Evolutionary conservation across 2,113 vertebrate genomes (phyloP).

Genomic region (Vanacampus margaritifer): DNA sequence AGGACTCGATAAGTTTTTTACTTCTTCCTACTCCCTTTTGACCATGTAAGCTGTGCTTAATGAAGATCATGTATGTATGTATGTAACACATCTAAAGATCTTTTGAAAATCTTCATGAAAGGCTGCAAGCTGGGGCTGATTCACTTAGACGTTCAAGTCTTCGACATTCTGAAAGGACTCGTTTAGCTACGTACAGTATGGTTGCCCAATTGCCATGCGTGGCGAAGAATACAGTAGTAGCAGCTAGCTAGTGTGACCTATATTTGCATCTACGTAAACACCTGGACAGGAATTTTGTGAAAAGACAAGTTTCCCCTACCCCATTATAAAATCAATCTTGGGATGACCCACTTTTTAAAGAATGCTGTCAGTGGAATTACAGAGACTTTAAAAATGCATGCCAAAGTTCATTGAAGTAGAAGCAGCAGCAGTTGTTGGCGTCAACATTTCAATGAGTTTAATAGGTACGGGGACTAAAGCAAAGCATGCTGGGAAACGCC

Average conservation of each 20-base stretch:
- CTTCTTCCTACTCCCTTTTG: no score
- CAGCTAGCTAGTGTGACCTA: not conserved
- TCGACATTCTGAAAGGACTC: no score
- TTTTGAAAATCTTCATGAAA: no score
- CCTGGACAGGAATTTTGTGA: not conserved
- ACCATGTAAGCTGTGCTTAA: no score
- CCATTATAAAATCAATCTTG: not conserved
- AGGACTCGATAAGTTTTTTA: no score
- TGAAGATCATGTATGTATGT: no score
- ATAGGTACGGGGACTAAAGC: not conserved
- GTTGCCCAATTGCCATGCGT: not conserved
- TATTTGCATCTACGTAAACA: not conserved
- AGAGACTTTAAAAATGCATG: not conserved
- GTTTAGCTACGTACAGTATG: no score
- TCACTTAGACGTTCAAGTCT: no score
- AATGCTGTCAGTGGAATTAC: slow-evolving; percentile 1
- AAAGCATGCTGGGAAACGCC: no score
- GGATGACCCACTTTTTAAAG: not conserved
- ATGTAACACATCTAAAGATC: no score
- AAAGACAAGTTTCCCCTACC: not conserved
- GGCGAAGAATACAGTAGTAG: not conserved
- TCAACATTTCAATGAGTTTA: not conserved
- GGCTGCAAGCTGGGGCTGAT: no score
- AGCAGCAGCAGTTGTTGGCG: not conserved
- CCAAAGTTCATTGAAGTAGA: not conserved